Percentiles rank a stretch among this genome's conserved stretches.
Evolutionary conservation across 2,888 invertebrate genomes (phyloP).

Genomic region (Pyrocoelia pectoralis): DNA sequence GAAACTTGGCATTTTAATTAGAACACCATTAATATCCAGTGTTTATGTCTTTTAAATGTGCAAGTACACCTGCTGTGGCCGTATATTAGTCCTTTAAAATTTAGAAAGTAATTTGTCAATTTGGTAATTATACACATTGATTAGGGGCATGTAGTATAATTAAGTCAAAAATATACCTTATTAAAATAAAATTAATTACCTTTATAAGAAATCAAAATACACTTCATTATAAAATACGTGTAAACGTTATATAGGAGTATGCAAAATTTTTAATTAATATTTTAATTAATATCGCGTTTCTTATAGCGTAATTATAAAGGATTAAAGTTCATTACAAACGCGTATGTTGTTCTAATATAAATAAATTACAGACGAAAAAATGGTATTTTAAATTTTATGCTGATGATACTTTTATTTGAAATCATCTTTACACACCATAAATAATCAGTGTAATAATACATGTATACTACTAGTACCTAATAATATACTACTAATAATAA

Average conservation of each 20-base stretch:
- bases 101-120: constrained; percentile 9
- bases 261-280: neutral
- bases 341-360: no score
- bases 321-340: no score
- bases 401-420: no score
- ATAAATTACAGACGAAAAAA: no score
- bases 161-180: neutral
- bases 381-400: no score
- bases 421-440: no score
- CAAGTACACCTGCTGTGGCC: constrained; percentile 9
- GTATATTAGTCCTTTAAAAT: constrained; percentile 2
- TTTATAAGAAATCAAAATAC: neutral
- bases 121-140: neutral
- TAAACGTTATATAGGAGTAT: neutral
- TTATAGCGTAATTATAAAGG: neutral
- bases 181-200: neutral
- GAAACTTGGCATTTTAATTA: constrained; percentile 9
- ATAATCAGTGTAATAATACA: no score
- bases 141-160: neutral
- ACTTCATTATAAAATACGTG: neutral
- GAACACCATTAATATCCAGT: constrained; percentile 9
- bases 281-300: neutral
- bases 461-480: no score
- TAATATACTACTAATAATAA: no score
- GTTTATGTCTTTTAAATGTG: constrained; percentile 11